Evolutionary conservation across 2,113 vertebrate species (phyloP), one percentile per base, ranked within the genome.

Genomic region (Cepphus grylle): DNA sequence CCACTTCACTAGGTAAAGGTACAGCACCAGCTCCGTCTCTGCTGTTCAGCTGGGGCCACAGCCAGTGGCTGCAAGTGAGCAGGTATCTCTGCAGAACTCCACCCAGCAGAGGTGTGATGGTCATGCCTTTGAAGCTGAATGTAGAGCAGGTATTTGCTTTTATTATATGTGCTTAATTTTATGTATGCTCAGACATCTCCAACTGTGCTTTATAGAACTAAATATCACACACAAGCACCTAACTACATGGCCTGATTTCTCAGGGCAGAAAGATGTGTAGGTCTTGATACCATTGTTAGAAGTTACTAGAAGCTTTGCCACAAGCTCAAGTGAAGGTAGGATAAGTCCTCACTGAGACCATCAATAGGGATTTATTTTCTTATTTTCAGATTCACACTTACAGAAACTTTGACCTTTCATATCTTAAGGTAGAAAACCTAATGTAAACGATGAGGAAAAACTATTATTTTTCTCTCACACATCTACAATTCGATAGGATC

Each of bases 91-190:
- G 15, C 3, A 36, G 15, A 50, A 21, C 45, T 42, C 42, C 47
- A 8, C n/a, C 29, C 8, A 4, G 66, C 74, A 32, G 40, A 36
- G 63, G 36, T 2, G 8, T 30, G 53, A 55, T 5, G 26, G 0
- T 4, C 29, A 0, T 4, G 27, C 15, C 13, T 23, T 15, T 15
- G 7, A 49, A 56, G 26, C 58, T 47, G 20, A 5, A 9, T 0
- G 8, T 21, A 38, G 21, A 56, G 38, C 43, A 42, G 32, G 5
- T 5, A 13, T 15, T 19, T 45, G 74, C 25, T 79, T 22, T 30
- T 5, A 29, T 3, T 9, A 19, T 6, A 11, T 0, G 0, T 23
- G 13, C 32, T 50, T 3, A 3, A 12, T 36, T 58, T 49, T 7
- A 15, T 7, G 27, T 5, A 5, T 12, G 73, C 55, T 63, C 66